These are phyloP conservation scores for Lipotes vexillifer DNA, from an alignment of 2,113 vertebrate genomes.

Conservation along the genomic window DNA sequence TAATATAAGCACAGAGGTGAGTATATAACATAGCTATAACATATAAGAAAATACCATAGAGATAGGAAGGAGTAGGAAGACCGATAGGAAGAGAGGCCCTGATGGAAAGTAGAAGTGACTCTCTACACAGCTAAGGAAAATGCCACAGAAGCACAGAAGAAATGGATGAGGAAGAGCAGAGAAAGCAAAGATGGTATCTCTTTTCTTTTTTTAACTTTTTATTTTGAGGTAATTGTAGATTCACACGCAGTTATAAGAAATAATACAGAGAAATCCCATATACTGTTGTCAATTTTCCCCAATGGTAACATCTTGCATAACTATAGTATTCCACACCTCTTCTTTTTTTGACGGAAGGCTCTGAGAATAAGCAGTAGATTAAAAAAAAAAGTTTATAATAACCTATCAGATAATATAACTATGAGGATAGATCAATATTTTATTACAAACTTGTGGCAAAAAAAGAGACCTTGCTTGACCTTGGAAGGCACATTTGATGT, in stretches of 20 bases:
- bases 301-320: background rate
- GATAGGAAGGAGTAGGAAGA: background rate
- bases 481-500: background rate
- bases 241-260: background rate
- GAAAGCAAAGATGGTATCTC: background rate
- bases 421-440: background rate
- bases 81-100: background rate
- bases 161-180: background rate
- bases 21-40: background rate
- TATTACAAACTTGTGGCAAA: background rate
- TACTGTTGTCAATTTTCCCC: background rate
- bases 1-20: background rate
- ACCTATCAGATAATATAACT: background rate
- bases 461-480: background rate
- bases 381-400: background rate
- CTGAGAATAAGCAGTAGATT: background rate
- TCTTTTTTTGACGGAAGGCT: background rate
- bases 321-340: too few relatives aligned
- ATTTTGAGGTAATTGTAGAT: background rate
- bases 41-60: background rate
- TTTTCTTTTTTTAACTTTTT: background rate
- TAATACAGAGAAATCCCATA: background rate
- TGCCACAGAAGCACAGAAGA: background rate
- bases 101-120: background rate
- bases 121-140: background rate